phyloP scores from a whole-genome alignment of 2,113 vertebrate genomes.

The Nansenia antarctica region DNA sequence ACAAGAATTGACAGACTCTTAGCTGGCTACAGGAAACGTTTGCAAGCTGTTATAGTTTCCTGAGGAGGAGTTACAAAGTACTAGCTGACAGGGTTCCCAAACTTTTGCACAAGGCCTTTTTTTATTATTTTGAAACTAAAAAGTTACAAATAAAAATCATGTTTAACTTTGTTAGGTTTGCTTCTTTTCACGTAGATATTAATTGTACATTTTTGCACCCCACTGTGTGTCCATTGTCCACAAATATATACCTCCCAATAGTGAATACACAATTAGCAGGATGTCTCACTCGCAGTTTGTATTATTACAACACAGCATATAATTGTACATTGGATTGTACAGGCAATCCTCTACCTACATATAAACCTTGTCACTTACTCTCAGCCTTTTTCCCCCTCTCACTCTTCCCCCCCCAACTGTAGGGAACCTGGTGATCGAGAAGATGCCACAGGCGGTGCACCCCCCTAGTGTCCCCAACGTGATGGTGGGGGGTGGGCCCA shows the following conservation, averaged over 20 bases:
- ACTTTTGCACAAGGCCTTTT: no score
- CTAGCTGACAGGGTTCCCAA: no score
- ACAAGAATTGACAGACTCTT: no score
- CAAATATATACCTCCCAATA: background rate
- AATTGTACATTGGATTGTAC: background rate
- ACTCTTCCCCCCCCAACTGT: constrained; percentile 19
- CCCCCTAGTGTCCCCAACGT: constrained; percentile 84
- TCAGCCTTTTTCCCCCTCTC: background rate
- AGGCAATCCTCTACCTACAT: background rate
- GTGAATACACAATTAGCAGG: background rate
- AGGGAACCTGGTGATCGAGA: constrained; percentile 97
- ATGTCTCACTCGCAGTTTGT: background rate
- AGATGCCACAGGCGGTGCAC: constrained; percentile 84
- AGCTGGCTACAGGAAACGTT: no score
- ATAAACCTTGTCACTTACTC: background rate
- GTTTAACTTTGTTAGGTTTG: no score
- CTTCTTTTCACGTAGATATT: no score
- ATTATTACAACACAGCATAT: background rate
- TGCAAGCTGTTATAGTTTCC: no score
- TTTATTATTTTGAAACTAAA: no score
- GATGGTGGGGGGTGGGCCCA: constrained; percentile 85
- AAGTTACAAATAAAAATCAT: no score
- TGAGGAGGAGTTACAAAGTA: no score
- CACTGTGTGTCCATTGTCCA: no score
- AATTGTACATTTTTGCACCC: no score